These are phyloP conservation scores for Apantesis nais DNA, from an alignment of 2,888 invertebrate genomes.

Conservation along the genomic window DNA sequence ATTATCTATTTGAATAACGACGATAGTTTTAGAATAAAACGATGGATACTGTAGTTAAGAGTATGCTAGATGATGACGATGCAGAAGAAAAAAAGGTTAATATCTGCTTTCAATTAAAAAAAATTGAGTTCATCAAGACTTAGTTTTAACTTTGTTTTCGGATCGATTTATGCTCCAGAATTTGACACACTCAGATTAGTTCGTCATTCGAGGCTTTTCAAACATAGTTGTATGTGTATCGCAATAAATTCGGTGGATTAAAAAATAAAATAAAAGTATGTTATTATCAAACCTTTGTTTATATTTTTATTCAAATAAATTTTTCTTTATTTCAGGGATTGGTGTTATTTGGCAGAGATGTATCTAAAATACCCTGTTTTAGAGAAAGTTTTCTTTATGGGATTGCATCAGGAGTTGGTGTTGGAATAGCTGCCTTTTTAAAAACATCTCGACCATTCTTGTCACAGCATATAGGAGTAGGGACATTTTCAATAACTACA, in stretches of 20 bases:
- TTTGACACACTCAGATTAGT: background rate
- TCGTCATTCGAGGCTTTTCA: background rate
- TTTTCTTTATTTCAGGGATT: constrained; percentile 76
- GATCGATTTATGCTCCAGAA: background rate
- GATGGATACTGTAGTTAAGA: constrained; percentile 62
- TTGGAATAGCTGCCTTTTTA: constrained; percentile 89
- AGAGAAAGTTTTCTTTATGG: constrained; percentile 91
- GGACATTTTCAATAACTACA: constrained; percentile 87
- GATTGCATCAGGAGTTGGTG: constrained; percentile 88
- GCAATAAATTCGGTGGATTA: background rate
- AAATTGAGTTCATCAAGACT: background rate
- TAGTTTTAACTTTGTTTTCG: background rate
- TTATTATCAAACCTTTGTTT: background rate
- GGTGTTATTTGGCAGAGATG: constrained; percentile 89
- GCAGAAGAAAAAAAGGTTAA: constrained; percentile 59
- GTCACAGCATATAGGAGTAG: constrained; percentile 88
- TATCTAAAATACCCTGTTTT: constrained; percentile 92
- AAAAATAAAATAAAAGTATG: background rate
- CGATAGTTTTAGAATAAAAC: background rate
- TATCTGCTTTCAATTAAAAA: background rate
- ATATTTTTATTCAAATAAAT: background rate
- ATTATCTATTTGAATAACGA: background rate
- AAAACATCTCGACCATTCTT: constrained; percentile 88
- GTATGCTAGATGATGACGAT: constrained; percentile 76
- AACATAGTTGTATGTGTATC: background rate